Base-by-base conservation (phyloP, 2,113 vertebrate genomes). In the Albula glossodonta region DNA sequence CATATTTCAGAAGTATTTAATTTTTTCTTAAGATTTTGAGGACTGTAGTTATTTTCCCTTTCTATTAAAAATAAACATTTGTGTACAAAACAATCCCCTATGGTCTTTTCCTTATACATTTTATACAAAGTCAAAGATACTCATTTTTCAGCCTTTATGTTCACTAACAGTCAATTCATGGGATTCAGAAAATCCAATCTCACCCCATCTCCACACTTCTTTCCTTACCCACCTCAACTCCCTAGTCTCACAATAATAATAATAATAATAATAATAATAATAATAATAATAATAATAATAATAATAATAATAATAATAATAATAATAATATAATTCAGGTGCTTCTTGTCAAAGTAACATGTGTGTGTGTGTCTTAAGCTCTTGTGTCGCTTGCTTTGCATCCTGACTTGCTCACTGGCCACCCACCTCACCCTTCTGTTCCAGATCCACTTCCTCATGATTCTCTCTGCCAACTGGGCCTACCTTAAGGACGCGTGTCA, bases 371-470 rank as follows among this genome's bases (percentile, higher is more conserved):
- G 48, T 41, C 31, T 41, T 41, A 41, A 91, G 84, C 31, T 96
- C 95, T 97, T 95, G 93, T 92, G 90, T 97, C 95, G 96, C 97
- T 96, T 94, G 97, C 97, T 97, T 96, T 97, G 95, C 96, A 93
- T 96, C 95, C 97, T 97, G 95, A 96, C 97, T 94, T 97, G 97
- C 97, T 99, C 96, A 98, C 97, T 94, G 96, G 97, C 97, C 97
- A 96, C 96, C 97, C 95, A 96, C 96, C 97, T 97, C 97, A 97
- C 97, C 97, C 97, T 97, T 99, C 97, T 99, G 94, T 99, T 99
- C 95, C 98, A 99, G 98, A 99, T 99, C 96, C 98, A 99, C 97
- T 99, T 98, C 97, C 98, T 99, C 96, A 99, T 99, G 98, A 98
- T 99, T 97, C 97, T 99, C 94, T 98, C 98, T 94, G 98, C 98